Base-by-base conservation (phyloP, 2,888 invertebrate species). In the Xestia rhomboidea region DNA sequence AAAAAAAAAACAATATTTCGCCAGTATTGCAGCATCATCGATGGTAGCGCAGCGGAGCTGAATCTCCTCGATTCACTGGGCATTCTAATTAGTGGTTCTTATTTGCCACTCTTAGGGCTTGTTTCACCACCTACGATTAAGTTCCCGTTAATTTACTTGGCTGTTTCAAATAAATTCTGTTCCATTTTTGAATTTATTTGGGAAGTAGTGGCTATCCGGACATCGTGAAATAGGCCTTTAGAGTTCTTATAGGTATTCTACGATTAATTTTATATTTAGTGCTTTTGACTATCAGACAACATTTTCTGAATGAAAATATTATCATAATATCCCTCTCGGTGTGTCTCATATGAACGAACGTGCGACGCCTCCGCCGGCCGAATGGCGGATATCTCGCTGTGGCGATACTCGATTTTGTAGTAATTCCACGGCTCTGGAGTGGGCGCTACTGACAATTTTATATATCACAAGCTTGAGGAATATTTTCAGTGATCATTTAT, bases 371-470 rank as follows among this genome's bases (percentile, higher is more conserved):
- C 89, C 88, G 85, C 89, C 89, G 90, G 90, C 90, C 92, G 92
- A 92, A 92, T 88, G 89, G 92, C 87, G 92, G 92, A 91, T 92
- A 93, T 93, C 92, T 91, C 88, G 89, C 84, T 83, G 84, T 80
- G 72, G 86, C 89, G 83, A 91, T 90, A 91, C 89, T 86, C 90
- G 89, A 93, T 93, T 89, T 88, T 87, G 91, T 86, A 92, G 86
- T 87, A 80, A 78, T 83, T 74, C 73, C 66, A 66, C 73, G 73
- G 54, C 49, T 73, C 73, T 46, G 62, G 63, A 15, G 54, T 27
- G 60, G 34, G 77, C 75, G 90, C 78, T 89, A 84, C 90, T 93
- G 93, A 87, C 51, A 88, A 89, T 90, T 90, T 76, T 78, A 64
- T 81, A 63, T 63, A 51, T 72, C 60, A 51, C 57, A 7, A 13